Evolutionary conservation across 92 coral and sea anemone genomes (phyloP), one percentile per base, ranked within the genome.

Genomic region (Porites lobata): DNA sequence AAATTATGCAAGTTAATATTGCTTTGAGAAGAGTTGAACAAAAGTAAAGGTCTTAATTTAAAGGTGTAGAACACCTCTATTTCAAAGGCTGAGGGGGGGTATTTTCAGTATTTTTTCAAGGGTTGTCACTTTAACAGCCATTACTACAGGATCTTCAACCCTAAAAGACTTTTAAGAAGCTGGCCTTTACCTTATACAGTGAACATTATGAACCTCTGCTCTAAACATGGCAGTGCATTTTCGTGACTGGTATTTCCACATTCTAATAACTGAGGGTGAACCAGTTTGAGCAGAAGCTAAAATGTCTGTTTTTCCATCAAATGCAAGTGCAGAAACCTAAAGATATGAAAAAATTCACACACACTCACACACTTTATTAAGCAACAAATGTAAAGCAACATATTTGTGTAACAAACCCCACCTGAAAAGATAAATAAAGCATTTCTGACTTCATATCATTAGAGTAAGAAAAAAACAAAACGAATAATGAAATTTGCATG

Each of bases 251-350:
- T 94, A 94, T 86, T 96, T 97, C 99, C 99, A 97, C 47, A 97
- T 78, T 63, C 99, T 96, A 20, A 95, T 77, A 32, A 97, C 94
- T 20, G 99, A 95, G 11, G 99, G 96, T 9, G 90, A 89, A 3
- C 99, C 99, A 20, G 86, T 81, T 81, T 97, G 99, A 8, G 98
- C 99, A 20, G 99, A 97, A n/a, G 98, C 98, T 54, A 97, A 86
- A 81, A 92, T 83, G 57, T 82, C 83, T 43, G 97, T 87, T 50
- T 86, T 92, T 52, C 99, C 99, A 92, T 95, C 98, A 88, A 95
- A 96, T 4, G 97, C 92, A 51, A 97, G 86, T 20, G 99, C 96
- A 24, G 98, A 93, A 50, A 97, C 96, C 99, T 97, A 32, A 29
- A 79, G 47, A 2, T 8, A 18, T 4, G 61, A 10, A 2, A 10